Conservation (phyloP, 2,888 invertebrate species). For the Hypomecis atomaria region DNA sequence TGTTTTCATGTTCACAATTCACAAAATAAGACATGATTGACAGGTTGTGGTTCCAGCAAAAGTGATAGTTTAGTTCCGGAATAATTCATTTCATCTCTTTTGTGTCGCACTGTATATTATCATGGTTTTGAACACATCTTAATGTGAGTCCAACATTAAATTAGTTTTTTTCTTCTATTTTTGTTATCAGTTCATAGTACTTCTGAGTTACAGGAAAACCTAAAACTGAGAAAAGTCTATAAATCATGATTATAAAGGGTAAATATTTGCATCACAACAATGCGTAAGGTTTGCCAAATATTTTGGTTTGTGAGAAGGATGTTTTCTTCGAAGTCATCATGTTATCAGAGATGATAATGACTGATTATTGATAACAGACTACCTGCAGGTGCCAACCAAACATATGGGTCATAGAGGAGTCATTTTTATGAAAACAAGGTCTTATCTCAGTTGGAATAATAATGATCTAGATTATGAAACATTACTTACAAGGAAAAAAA, state of each 20-base stretch:
- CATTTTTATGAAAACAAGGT: neutral
- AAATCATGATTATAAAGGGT: slow-evolving; percentile 4
- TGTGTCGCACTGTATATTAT: no score
- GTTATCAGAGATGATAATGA: slow-evolving; percentile 7
- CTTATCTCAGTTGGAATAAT: no score
- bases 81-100: no score
- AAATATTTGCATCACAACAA: slow-evolving; percentile 12
- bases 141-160: no score
- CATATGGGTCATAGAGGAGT: neutral
- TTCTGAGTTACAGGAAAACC: neutral
- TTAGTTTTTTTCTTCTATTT: no score
- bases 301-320: slow-evolving; percentile 18
- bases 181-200: neutral
- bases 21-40: no score
- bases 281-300: slow-evolving; percentile 10
- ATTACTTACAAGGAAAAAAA: no score
- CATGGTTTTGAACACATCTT: no score
- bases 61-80: no score
- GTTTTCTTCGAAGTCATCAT: slow-evolving; percentile 28
- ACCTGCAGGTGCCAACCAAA: neutral
- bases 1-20: no score
- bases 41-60: no score
- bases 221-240: slow-evolving; percentile 2
- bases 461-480: no score
- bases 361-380: neutral